Conservation (phyloP, 1,140 invertebrate genomes). For the Ips typographus region DNA sequence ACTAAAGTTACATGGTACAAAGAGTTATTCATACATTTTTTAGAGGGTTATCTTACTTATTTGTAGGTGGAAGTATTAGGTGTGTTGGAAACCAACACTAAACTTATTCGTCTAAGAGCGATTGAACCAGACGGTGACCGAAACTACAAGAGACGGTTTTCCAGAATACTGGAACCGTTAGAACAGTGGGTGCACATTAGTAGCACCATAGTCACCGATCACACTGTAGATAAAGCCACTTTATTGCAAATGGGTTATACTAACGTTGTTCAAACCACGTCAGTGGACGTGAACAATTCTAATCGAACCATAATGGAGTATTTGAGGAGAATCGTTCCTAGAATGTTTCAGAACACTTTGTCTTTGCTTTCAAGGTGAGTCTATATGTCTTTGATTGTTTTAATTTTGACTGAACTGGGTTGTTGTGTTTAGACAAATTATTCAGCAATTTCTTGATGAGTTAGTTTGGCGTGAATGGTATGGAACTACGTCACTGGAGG, state of each 20-base stretch:
- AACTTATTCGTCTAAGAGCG: constrained; percentile 73
- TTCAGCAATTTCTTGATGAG: constrained; percentile 77
- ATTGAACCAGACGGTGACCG: constrained; percentile 79
- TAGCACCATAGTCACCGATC: constrained; percentile 77
- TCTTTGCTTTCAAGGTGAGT: constrained; percentile 79
- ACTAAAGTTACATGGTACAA: too few relatives aligned
- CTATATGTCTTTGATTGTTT: not conserved
- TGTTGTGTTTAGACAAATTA: constrained; percentile 34
- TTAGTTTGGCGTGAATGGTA: constrained; percentile 69
- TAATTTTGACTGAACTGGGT: not conserved
- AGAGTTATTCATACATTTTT: not conserved
- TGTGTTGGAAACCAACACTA: constrained; percentile 74
- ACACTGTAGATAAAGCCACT: constrained; percentile 78
- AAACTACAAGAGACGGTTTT: constrained; percentile 74
- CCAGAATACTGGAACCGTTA: constrained; percentile 78
- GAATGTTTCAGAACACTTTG: constrained; percentile 88
- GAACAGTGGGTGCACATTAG: constrained; percentile 74
- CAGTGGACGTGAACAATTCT: constrained; percentile 62
- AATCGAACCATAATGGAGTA: constrained; percentile 87
- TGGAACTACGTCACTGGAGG: constrained; percentile 70
- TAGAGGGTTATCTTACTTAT: not conserved
- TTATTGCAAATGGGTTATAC: constrained; percentile 75
- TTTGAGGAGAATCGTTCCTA: constrained; percentile 76
- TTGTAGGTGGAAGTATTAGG: constrained; percentile 77
- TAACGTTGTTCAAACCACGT: constrained; percentile 68